Evolutionary conservation across 2,797 vertebrate genomes (phyloP), one percentile per base, ranked within the genome.

Genomic region (Nyctibius grandis): DNA sequence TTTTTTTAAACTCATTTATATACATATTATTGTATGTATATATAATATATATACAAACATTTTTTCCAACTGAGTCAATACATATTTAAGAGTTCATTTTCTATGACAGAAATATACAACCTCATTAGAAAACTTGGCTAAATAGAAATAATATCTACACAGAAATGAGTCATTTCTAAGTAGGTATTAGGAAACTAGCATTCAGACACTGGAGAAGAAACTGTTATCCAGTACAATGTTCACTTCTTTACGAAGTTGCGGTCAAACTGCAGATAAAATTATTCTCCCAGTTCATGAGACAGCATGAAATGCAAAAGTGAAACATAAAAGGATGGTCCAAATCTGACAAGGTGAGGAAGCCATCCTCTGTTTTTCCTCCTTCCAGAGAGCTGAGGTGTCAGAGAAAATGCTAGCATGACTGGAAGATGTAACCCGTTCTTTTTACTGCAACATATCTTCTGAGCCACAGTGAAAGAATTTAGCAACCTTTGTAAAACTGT

Each of bases 21-120:
- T n/a, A 54, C 2, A 29, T 53, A 65, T n/a, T 29, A 36, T 22
- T 90, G 18, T 44, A 44, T 23, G 2, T 14, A 15, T 38, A 74
- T 44, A n/a, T 25, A n/a, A 74, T 34, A 64, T 4, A 64, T 26
- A 69, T 3, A 20, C 4, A 75, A 56, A 50, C 1, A 38, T 34
- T 83, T 91, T 54, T 75, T 69, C 48, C 38, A 93, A 54, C 14
- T 90, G 47, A 93, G 85, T 93, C 83, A 93, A 84, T 73, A 67
- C 88, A 91, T 83, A 68, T 67, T 90, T 51, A 56, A 79, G 36
- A 91, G 59, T 78, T 72, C 23, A 59, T 64, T 57, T 68, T 78
- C 73, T 77, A 70, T 51, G 80, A n/a, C n/a, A 75, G 33, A 92
- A 94, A 78, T 59, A 42, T 4, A 70, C 12, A 64, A 77, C 3